These are phyloP conservation scores for Aurelia aurita complex sp. Pacific DNA, from an alignment of 30 jellyfish, hydroid and myxozoan species.

Conservation along the genomic window DNA sequence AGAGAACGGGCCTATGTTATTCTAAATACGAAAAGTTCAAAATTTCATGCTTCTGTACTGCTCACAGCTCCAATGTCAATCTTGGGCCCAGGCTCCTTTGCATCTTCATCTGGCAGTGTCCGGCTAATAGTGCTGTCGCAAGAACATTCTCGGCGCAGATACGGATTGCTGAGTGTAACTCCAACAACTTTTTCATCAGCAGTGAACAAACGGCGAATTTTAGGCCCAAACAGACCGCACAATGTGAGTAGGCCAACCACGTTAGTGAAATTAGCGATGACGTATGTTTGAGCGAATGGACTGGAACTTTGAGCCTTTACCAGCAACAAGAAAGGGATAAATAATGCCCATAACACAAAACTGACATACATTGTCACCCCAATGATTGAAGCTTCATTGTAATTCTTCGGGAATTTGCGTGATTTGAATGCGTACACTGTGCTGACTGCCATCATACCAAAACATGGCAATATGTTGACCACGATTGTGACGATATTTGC, in stretches of 20 bases:
- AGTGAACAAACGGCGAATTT: constrained; percentile 12
- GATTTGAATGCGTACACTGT: constrained; percentile 66
- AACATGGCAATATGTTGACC: constrained; percentile 39
- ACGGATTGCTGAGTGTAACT: too few relatives aligned
- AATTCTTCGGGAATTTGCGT: constrained; percentile 63
- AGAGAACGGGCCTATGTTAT: too few relatives aligned
- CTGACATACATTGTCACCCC: constrained; percentile 58
- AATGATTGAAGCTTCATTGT: constrained; percentile 50
- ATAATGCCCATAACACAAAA: constrained; percentile 59
- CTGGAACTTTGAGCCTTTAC: constrained; percentile 19
- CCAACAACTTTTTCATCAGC: too few relatives aligned
- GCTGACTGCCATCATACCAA: constrained; percentile 43
- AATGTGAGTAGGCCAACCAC: constrained; percentile 13
- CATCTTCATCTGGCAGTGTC: too few relatives aligned
- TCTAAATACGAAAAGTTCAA: too few relatives aligned
- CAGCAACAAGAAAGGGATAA: constrained; percentile 34
- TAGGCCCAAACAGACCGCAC: constrained; percentile 30
- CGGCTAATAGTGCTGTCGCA: too few relatives aligned
- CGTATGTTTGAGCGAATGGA: constrained; percentile 23
- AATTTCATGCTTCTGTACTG: too few relatives aligned
- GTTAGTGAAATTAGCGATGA: constrained; percentile 43
- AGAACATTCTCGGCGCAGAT: too few relatives aligned
- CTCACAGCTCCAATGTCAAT: too few relatives aligned
- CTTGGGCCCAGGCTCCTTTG: too few relatives aligned
- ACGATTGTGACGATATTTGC: constrained; percentile 25